phyloP scores from a whole-genome alignment of 2,888 invertebrate genomes.

The Caenorhabditis wallacei region DNA sequence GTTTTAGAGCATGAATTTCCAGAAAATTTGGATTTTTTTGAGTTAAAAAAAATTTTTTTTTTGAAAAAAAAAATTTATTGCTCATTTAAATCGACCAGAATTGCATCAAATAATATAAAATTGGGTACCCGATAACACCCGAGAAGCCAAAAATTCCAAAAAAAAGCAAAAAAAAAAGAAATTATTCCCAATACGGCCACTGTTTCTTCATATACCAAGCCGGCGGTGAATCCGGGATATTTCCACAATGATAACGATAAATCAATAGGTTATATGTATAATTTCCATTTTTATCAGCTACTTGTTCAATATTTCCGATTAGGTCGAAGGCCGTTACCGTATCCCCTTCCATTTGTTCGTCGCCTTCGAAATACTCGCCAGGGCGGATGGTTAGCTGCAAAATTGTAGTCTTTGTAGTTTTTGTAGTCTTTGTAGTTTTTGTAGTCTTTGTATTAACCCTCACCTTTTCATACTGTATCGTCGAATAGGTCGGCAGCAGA shows the following conservation, averaged over 20 bases:
- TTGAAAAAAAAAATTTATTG: background rate
- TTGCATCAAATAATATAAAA: too few relatives aligned
- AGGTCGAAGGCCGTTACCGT: constrained; percentile 68
- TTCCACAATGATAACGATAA: constrained; percentile 68
- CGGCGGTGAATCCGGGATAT: constrained; percentile 64
- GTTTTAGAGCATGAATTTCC: background rate
- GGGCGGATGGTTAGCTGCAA: constrained; percentile 61
- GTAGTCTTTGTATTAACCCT: background rate
- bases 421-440: background rate
- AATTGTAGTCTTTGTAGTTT: too few relatives aligned
- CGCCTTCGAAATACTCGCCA: constrained; percentile 73
- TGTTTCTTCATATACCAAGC: constrained; percentile 67
- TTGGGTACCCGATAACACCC: too few relatives aligned
- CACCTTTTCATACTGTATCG: constrained; percentile 75
- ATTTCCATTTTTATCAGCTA: constrained; percentile 50
- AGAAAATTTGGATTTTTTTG: background rate
- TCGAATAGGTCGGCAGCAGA: constrained; percentile 71
- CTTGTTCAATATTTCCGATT: constrained; percentile 65
- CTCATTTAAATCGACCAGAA: too few relatives aligned
- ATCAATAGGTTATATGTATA: constrained; percentile 44
- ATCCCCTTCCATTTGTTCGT: constrained; percentile 67
- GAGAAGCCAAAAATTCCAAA: background rate
- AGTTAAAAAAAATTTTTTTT: background rate
- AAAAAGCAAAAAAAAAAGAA: background rate
- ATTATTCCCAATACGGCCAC: constrained; percentile 69